Base-by-base conservation (phyloP, 2,888 invertebrate species). In the Cheiracanthium punctorium region DNA sequence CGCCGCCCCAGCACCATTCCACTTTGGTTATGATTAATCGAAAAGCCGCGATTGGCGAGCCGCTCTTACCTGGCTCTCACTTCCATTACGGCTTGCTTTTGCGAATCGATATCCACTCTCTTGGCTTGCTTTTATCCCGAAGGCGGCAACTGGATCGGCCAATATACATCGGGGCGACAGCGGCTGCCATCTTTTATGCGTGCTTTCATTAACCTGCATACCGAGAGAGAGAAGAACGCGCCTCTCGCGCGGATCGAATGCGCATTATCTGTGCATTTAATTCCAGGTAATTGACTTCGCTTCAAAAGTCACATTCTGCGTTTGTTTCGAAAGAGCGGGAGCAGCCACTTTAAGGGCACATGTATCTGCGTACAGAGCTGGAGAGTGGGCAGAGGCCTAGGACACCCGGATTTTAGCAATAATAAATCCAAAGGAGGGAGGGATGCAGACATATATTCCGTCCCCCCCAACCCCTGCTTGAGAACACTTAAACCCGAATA, bases 21-120 rank as follows among this genome's bases (percentile, higher is more conserved):
- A 24, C 70, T 43, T 67, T 77, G 41, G 48, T 77, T 69, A 77
- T 79, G 79, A 79, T 79, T 79, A 79, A 79, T 79, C 69, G 69
- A 69, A 77, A n/a, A 69, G n/a, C 69, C 79, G 52, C 70, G 79
- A 71, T 71, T 71, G 65, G 71, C 30, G 72, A 64, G 58, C 30
- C 30, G 41, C 37, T n/a, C 14, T n/a, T 43, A 43, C 71, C 71
- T 71, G 43, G 43, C 41, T 67, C 67, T 7, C 67, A 71, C 71
- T 71, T n/a, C 71, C 43, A 71, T 71, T 76, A 29, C 58, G 5
- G 58, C 76, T 67, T 33, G n/a, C 28, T 14, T 30, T 67, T 14
- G 75, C 4, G 58, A 58, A 80, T 80, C 80, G 80, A 80, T 80
- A 80, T 41, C 29, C 41, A 17, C 80, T 70, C 28, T 28, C n/a